These are phyloP conservation scores for Scomber colias DNA, from an alignment of 2,113 vertebrate species.

Conservation along the genomic window DNA sequence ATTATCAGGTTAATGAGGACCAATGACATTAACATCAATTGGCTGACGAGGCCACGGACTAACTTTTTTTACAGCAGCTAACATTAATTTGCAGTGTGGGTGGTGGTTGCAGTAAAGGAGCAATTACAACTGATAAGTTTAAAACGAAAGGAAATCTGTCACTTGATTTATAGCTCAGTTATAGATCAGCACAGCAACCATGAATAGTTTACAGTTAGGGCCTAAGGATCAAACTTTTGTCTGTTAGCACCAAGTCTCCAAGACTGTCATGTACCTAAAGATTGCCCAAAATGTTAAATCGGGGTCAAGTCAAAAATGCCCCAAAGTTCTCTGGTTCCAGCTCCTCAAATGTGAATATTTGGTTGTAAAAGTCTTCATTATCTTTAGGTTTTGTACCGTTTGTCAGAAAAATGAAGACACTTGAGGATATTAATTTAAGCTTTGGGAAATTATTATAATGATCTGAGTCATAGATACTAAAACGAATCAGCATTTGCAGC, in stretches of 20 bases:
- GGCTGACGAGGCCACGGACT: neutral
- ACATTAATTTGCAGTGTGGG: neutral
- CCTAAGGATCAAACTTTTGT: neutral
- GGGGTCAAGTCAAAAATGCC: too few relatives aligned
- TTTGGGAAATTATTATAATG: too few relatives aligned
- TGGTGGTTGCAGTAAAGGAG: neutral
- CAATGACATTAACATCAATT: neutral
- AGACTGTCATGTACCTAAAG: neutral
- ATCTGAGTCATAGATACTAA: too few relatives aligned
- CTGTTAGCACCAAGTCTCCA: neutral
- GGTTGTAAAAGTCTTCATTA: too few relatives aligned
- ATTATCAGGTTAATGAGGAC: neutral
- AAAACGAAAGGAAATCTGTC: conserved; percentile 16
- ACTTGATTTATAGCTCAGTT: conserved; percentile 2
- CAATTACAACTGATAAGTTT: conserved; percentile 9
- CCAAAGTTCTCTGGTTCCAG: too few relatives aligned
- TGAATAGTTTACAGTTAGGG: conserved; percentile 19
- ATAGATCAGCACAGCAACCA: conserved; percentile 10
- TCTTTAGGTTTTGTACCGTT: too few relatives aligned
- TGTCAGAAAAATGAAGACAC: too few relatives aligned
- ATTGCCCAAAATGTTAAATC: neutral
- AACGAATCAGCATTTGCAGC: too few relatives aligned
- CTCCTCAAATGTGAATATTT: too few relatives aligned
- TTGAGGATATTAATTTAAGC: too few relatives aligned
- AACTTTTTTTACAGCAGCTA: neutral